Conservation (phyloP, 2,888 invertebrate species). For the Sarcophaga subvicina region DNA sequence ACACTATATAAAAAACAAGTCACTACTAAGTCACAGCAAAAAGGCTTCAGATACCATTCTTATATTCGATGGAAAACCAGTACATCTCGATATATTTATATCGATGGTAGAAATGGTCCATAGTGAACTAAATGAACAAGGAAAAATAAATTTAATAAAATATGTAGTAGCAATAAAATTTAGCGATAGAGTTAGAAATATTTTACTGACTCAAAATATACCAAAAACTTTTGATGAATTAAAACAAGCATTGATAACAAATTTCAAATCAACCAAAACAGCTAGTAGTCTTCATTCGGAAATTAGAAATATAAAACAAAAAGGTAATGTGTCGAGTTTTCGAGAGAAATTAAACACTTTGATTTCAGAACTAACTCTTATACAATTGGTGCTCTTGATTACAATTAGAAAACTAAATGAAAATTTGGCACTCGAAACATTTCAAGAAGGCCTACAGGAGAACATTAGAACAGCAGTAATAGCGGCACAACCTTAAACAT, state of each 20-base stretch:
- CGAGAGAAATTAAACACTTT: background rate
- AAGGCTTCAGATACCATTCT: slow-evolving; percentile 9
- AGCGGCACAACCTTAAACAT: slow-evolving; percentile 13
- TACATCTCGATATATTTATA: slow-evolving; percentile 9
- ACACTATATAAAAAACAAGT: slow-evolving; percentile 26
- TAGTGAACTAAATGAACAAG: background rate
- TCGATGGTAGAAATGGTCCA: background rate
- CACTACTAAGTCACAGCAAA: background rate
- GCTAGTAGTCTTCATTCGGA: background rate
- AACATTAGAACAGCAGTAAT: slow-evolving; percentile 1
- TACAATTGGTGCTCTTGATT: background rate
- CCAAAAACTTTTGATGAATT: slow-evolving; percentile 11
- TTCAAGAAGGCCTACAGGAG: background rate
- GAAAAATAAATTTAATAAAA: slow-evolving; percentile 1
- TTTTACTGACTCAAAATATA: background rate
- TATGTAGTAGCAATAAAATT: slow-evolving; percentile 18
- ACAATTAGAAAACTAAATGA: background rate
- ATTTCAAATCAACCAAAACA: slow-evolving; percentile 3
- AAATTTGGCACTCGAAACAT: background rate
- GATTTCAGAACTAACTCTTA: background rate
- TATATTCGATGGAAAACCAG: background rate
- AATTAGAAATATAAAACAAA: background rate
- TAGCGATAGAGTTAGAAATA: background rate
- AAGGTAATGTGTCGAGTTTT: background rate
- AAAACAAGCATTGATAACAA: background rate